A percentile compares a stretch with the other conserved stretches of the same genome.
Conservation (phyloP, 2,888 invertebrate genomes). For the Sturmia bella region DNA sequence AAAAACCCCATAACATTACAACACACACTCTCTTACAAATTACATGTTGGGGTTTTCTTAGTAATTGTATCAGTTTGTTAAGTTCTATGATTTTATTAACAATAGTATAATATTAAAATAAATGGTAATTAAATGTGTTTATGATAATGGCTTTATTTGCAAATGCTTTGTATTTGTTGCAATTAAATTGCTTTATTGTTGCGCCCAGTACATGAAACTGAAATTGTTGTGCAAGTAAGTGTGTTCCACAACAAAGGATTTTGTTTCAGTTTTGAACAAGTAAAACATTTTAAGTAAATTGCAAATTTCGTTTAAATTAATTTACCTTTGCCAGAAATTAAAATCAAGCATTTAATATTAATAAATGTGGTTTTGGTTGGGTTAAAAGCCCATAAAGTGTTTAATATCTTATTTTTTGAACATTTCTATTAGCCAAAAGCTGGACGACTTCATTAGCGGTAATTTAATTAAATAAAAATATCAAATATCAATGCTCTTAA, state of each 20-base stretch:
- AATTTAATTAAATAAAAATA: too few species aligned
- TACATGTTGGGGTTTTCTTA: conserved; percentile 1
- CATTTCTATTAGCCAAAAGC: too few species aligned
- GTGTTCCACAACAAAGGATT: neutral
- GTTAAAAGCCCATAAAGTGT: too few species aligned
- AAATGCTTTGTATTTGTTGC: neutral
- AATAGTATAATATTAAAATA: conserved; percentile 59
- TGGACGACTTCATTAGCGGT: too few species aligned
- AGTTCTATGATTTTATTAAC: conserved; percentile 44
- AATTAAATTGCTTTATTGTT: conserved; percentile 3
- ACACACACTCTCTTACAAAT: conserved; percentile 22
- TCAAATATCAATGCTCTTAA: too few species aligned
- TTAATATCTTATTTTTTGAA: too few species aligned
- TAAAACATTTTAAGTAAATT: conserved; percentile 61
- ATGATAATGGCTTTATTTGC: conserved; percentile 15
- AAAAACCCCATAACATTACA: too few species aligned
- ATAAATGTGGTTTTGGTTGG: neutral
- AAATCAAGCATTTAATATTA: conserved; percentile 7
- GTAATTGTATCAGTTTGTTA: conserved; percentile 7
- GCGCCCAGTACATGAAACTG: neutral
- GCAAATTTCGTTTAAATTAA: conserved; percentile 24
- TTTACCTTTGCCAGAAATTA: conserved; percentile 22
- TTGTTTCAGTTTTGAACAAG: conserved; percentile 34
- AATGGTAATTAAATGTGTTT: conserved; percentile 56
- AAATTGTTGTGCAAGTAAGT: neutral